phyloP scores from a whole-genome alignment of 2,888 invertebrate species.

The Galerucella pusilla region DNA sequence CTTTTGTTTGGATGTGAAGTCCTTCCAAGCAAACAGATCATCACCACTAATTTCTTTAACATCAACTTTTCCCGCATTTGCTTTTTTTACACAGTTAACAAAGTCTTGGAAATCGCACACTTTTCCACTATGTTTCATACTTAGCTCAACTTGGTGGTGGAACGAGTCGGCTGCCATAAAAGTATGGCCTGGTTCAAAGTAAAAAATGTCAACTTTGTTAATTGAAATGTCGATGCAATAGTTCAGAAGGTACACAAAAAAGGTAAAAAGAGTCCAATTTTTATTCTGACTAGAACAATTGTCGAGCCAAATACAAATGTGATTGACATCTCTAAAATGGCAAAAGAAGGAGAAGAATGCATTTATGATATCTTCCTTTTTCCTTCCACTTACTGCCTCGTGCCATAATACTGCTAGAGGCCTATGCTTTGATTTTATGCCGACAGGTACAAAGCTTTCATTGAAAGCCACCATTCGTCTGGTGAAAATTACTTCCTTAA shows the following conservation, averaged over 20 bases:
- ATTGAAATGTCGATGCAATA: too few relatives aligned
- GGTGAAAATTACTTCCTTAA: background rate
- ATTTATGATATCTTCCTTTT: background rate
- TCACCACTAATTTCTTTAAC: slow-evolving; percentile 12
- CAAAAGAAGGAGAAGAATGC: too few relatives aligned
- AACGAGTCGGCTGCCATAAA: slow-evolving; percentile 1
- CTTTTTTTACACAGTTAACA: slow-evolving; percentile 19
- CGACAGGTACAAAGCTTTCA: background rate
- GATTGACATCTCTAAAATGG: too few relatives aligned
- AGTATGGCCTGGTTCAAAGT: too few relatives aligned
- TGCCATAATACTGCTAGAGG: background rate
- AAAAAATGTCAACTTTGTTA: too few relatives aligned
- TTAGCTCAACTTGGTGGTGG: slow-evolving; percentile 15
- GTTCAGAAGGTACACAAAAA: too few relatives aligned
- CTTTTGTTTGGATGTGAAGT: slow-evolving; percentile 3
- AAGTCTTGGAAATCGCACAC: slow-evolving; percentile 25
- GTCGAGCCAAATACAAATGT: too few relatives aligned
- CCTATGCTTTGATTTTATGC: background rate
- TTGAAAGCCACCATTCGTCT: background rate
- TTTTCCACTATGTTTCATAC: slow-evolving; percentile 22
- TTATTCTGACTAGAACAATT: too few relatives aligned
- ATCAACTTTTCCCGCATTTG: slow-evolving; percentile 5
- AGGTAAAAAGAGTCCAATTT: too few relatives aligned
- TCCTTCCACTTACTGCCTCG: background rate
- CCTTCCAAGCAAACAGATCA: slow-evolving; percentile 13